A percentile compares a stretch with the other conserved stretches of the same genome.
phyloP scores from a whole-genome alignment of 2,113 vertebrate genomes.

The Bambusicola thoracicus region DNA sequence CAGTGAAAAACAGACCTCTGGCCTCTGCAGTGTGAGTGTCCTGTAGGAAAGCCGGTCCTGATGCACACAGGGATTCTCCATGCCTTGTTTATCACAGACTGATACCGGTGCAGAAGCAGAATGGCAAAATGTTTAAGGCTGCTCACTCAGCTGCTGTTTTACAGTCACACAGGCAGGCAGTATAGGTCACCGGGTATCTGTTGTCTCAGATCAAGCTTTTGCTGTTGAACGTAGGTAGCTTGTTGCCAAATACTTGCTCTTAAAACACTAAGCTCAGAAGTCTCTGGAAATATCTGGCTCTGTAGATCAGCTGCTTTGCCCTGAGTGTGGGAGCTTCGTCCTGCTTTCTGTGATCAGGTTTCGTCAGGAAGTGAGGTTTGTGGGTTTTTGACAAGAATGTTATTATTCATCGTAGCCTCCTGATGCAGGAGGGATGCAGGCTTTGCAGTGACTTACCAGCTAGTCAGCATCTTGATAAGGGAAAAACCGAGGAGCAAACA shows the following conservation, averaged over 20 bases:
- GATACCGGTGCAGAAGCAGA: not conserved
- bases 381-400: constrained; percentile 10
- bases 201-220: not conserved
- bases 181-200: not conserved
- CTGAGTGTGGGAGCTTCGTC: not conserved
- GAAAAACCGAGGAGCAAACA: not conserved
- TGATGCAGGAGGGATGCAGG: not conserved
- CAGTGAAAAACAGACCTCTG: not conserved
- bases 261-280: not conserved
- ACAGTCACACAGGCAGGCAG: not conserved
- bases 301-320: not conserved
- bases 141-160: not conserved
- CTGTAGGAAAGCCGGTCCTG: not conserved
- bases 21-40: fast-evolving
- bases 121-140: not conserved
- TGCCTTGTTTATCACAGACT: not conserved
- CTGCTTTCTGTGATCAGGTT: not conserved
- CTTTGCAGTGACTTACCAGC: not conserved
- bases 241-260: not conserved
- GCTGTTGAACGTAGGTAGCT: not conserved
- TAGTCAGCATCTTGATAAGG: not conserved
- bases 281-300: constrained; percentile 1
- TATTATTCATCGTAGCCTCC: constrained; percentile 25
- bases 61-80: not conserved
- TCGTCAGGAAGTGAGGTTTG: not conserved